Evolutionary conservation across 2,888 invertebrate species (phyloP).

Genomic region (Stomorhina lunata): DNA sequence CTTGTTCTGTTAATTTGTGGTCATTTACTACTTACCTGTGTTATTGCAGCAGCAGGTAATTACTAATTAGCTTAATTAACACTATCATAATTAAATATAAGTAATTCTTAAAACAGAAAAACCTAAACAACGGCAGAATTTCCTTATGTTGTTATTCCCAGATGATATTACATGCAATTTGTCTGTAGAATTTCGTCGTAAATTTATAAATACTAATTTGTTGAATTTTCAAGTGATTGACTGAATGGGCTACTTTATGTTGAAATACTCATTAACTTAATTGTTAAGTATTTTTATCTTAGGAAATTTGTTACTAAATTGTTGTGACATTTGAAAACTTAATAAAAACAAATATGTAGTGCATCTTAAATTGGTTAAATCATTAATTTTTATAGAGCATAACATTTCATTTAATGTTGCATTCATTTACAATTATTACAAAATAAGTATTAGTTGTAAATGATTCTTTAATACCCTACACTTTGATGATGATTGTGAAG

Average conservation of each 20-base stretch:
- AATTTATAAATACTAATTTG: no score
- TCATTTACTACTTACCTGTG: constrained; percentile 42
- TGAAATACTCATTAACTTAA: neutral
- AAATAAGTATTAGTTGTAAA: no score
- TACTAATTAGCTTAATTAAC: constrained; percentile 59
- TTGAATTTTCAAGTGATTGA: neutral
- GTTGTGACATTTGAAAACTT: constrained; percentile 7
- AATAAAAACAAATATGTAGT: neutral
- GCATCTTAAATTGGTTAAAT: neutral
- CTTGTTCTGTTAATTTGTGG: constrained; percentile 48
- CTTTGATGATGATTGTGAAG: no score
- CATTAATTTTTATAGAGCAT: no score
- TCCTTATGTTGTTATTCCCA: constrained; percentile 24
- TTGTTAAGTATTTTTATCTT: constrained; percentile 1
- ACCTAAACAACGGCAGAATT: constrained; percentile 27
- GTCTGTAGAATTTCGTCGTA: neutral
- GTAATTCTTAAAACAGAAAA: constrained; percentile 28
- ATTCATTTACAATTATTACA: no score
- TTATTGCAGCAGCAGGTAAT: constrained; percentile 42
- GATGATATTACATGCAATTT: constrained; percentile 16
- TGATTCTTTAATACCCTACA: no score
- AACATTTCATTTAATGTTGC: no score
- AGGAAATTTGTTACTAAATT: constrained; percentile 11
- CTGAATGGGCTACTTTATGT: neutral
- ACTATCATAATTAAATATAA: constrained; percentile 50